phyloP scores from a whole-genome alignment of 35 echinoderm and acorn worm genomes.

The Holothuria glaberrima region DNA sequence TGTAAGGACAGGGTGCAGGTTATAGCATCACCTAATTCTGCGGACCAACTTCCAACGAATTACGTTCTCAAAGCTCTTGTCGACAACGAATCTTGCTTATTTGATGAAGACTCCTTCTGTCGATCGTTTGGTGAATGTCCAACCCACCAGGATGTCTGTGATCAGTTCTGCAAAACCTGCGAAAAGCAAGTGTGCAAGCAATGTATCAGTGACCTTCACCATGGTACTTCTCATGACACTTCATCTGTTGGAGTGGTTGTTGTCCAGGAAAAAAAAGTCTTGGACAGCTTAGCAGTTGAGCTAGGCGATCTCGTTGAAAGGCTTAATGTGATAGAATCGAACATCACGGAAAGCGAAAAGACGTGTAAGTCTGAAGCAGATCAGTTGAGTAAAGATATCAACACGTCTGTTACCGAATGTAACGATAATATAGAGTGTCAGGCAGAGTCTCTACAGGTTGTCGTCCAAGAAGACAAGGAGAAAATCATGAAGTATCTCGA shows the following conservation, averaged over 20 bases:
- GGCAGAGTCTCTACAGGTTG: neutral
- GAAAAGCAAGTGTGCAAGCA: no score
- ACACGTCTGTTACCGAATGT: neutral
- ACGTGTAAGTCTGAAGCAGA: neutral
- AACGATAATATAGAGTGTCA: neutral
- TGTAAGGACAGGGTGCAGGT: neutral
- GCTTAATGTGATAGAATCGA: neutral
- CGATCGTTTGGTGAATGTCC: conserved; percentile 17
- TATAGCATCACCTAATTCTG: neutral
- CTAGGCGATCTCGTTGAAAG: neutral
- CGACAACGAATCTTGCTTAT: neutral
- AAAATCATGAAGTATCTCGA: neutral
- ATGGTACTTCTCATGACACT: neutral
- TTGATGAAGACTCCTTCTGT: neutral
- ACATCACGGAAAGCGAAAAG: no score
- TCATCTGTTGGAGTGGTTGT: neutral
- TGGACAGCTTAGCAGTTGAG: neutral
- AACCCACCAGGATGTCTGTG: no score
- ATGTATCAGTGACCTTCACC: neutral
- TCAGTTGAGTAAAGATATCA: neutral
- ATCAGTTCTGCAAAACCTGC: no score
- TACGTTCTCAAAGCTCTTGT: neutral
- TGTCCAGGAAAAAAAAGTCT: neutral
- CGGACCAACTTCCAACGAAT: neutral
- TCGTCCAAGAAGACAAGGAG: neutral